These are phyloP conservation scores for Laodelphax striatellus DNA, from an alignment of 1,140 invertebrate genomes.

Conservation along the genomic window DNA sequence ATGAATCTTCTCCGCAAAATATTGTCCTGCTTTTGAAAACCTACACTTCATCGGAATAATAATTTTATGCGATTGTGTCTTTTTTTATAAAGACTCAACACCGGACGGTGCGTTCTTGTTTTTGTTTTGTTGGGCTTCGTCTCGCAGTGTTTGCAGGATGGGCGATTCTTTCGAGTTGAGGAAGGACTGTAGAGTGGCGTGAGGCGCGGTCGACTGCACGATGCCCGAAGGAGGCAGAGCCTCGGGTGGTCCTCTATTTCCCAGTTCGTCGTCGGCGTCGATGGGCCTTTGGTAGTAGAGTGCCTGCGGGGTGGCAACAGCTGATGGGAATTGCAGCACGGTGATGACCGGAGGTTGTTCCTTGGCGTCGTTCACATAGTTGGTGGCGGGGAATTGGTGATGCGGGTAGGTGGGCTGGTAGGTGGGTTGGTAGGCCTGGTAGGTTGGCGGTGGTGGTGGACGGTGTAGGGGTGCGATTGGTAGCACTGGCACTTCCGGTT, in stretches of 20 bases:
- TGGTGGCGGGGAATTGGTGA: background rate
- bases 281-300: slow-evolving; percentile 22
- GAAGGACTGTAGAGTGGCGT: slow-evolving; percentile 20
- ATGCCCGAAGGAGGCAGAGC: slow-evolving; percentile 24
- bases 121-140: slow-evolving; percentile 20
- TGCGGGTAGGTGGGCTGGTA: background rate
- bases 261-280: slow-evolving; percentile 17
- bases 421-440: background rate
- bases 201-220: slow-evolving; percentile 25
- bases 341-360: slow-evolving; percentile 17
- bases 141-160: slow-evolving; percentile 20
- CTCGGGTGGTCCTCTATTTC: slow-evolving; percentile 22
- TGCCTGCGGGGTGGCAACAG: slow-evolving; percentile 18
- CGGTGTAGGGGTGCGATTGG: slow-evolving; percentile 2
- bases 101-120: slow-evolving; percentile 10
- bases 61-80: no score
- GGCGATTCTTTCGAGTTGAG: slow-evolving; percentile 26
- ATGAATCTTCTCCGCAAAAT: no score
- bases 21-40: no score
- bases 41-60: no score
- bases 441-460: background rate
- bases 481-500: slow-evolving; percentile 3
- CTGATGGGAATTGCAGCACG: slow-evolving; percentile 24
- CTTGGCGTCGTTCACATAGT: slow-evolving; percentile 6
- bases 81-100: slow-evolving; percentile 3